A percentile compares a stretch with the other conserved stretches of the same genome.
Evolutionary conservation across 2,113 vertebrate species (phyloP).

Genomic region (Zonotrichia leucophrys): DNA sequence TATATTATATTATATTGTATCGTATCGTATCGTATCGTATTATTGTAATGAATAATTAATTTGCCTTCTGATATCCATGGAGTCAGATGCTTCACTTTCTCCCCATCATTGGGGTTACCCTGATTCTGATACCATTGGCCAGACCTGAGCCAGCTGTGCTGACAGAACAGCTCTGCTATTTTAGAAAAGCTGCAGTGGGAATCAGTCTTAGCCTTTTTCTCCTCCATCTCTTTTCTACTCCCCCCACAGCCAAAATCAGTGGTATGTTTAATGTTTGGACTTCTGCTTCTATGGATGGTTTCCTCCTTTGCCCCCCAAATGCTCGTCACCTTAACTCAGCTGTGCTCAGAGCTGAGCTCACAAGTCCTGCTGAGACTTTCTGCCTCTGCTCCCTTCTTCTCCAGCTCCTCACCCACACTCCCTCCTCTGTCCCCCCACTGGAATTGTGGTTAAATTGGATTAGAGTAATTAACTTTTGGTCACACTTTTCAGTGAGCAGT

Average conservation of each 20-base stretch:
- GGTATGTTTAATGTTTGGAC: not conserved
- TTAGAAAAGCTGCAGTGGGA: not conserved
- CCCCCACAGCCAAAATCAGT: not conserved
- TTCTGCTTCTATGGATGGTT: not conserved
- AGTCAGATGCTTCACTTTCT: too few species aligned
- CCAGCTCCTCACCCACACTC: not conserved
- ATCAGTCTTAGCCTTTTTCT: not conserved
- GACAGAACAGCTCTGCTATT: not conserved
- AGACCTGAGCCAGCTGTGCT: not conserved
- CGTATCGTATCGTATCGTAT: too few species aligned
- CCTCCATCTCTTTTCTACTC: not conserved
- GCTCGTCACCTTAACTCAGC: not conserved
- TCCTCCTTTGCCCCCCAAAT: not conserved
- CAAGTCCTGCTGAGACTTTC: not conserved
- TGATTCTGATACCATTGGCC: not conserved
- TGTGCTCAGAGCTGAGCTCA: not conserved
- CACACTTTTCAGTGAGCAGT: constrained; percentile 22
- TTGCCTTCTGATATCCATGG: too few species aligned
- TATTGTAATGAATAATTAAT: too few species aligned
- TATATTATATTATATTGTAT: too few species aligned
- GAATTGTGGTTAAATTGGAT: constrained; percentile 35
- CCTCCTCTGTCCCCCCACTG: not conserved
- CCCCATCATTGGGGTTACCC: too few species aligned
- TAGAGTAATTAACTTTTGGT: constrained; percentile 47
- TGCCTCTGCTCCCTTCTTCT: not conserved